Base-by-base conservation (phyloP, 2,113 vertebrate genomes). In the Neodon shergylaensis region DNA sequence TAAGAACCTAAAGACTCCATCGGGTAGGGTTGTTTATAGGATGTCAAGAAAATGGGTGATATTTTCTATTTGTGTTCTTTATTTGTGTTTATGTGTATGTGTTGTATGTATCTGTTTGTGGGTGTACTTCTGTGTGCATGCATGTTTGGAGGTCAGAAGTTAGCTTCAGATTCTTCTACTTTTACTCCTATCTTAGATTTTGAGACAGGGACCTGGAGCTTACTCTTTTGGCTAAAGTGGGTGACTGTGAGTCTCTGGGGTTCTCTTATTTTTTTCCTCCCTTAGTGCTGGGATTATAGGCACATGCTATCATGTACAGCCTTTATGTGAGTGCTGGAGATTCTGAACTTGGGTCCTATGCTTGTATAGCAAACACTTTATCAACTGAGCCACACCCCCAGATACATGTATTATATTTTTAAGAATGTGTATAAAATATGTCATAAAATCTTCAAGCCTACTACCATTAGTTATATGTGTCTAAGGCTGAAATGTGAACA, bases 401-500 rank as follows among this genome's bases (percentile, higher is more conserved):
- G 58, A 26, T 14, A n/a, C 58, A 83, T 83, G 54, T 8, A 36
- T 36, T 79, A 61, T 82, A 39, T 66, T 47, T 36, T 87, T 76
- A 81, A 65, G 36, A 74, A 54, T 52, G 22, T 14, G 16, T 52
- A 58, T 70, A 82, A 82, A 58, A 61, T 81, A 52, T 36, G 5
- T 81, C 36, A 84, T 92, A 93, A 70, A 95, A 84, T 63, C 42
- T 87, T 93, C 33, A 58, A 54, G 52, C n/a, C 82, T 24, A 2
- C 7, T 42, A 42, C 24, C 4, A 61, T 90, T 73, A 49, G 73
- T 79, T 78, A 68, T 52, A 47, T 39, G 26, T 8, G 39, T 33
- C 89, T 63, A 70, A 90, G 78, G 12, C 33, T 86, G 84, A 97
- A 36, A 78, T 39, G 33, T 92, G 88, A 72, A 65, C 26, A 31